phyloP scores from a whole-genome alignment of 2,797 vertebrate genomes.

The Pseudochirops corinnae region DNA sequence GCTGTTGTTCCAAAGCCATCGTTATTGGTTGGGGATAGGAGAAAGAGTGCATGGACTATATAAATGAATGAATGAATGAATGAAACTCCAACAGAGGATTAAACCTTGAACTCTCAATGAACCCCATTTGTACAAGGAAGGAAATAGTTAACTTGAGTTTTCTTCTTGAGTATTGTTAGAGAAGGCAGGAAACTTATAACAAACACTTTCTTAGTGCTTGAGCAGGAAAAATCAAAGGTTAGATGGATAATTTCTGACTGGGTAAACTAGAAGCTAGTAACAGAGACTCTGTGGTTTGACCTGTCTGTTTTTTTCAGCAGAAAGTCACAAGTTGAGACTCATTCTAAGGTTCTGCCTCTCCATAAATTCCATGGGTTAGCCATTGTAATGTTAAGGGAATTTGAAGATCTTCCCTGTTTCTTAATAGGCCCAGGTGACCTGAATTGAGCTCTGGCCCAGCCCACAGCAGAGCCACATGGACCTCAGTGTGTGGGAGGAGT shows the following conservation, averaged over 20 bases:
- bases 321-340: background rate
- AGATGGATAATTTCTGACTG: background rate
- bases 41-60: background rate
- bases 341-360: background rate
- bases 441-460: no score
- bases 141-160: background rate
- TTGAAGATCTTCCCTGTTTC: no score
- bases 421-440: no score
- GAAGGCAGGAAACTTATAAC: background rate
- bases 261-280: background rate
- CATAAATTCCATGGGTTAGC: background rate
- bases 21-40: background rate
- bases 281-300: background rate
- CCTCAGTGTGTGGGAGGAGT: no score
- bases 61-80: constrained; percentile 9
- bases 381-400: no score
- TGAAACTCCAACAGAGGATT: constrained; percentile 10
- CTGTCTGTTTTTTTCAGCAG: constrained; percentile 18
- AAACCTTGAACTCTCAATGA: background rate
- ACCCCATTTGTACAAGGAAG: background rate
- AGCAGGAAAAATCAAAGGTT: background rate
- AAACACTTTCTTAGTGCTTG: background rate
- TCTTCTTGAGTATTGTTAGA: background rate
- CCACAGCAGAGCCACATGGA: no score
- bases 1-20: background rate